Base-by-base conservation (phyloP, 2,888 invertebrate species). In the Oligia latruncula region DNA sequence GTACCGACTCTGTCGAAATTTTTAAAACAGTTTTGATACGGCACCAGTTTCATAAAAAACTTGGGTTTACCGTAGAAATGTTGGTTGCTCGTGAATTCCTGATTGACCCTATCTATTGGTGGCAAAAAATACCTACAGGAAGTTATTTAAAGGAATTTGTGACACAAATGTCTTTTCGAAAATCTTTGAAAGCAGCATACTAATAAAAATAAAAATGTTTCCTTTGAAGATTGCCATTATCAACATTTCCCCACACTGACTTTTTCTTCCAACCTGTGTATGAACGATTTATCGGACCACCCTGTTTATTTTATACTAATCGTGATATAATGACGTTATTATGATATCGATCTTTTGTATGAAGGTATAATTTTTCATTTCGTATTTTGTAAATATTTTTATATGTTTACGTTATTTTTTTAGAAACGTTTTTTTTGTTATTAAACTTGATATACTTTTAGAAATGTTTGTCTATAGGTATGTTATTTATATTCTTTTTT, bases 301-400 rank as follows among this genome's bases (percentile, higher is more conserved):
- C 29, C 29, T 65, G n/a, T 81, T n/a, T 62, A 43, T 67, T 80
- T 49, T 66, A 82, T 40, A 60, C 17, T 20, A 13, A 60, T 74
- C 20, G 20, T 60, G 40, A 49, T 71, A 43, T 20, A 6, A 8
- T 40, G 11, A 71, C 4, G 64, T 60, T 4, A 29, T 46, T 29
- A 67, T 68, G 20, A 65, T 60, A 35, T 62, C 29, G 20, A n/a
- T 46, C 0, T 68, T 35, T 74, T 49, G 20, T 55, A n/a, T 23
- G 40, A 62, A 74, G 75, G 5, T 55, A 75, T 67, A 74, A n/a
- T 67, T 70, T n/a, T 46, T 74, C 68, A n/a, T 67, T 70, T 43
- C 0, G 9, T 43, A 43, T 43, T 66, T 35, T n/a, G 3, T 40
- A 23, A 20, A 58, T 80, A 40, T 78, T 80, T 29, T 40, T 43